Evolutionary conservation across 2,113 vertebrate species (phyloP).

Genomic region (Merops nubicus): DNA sequence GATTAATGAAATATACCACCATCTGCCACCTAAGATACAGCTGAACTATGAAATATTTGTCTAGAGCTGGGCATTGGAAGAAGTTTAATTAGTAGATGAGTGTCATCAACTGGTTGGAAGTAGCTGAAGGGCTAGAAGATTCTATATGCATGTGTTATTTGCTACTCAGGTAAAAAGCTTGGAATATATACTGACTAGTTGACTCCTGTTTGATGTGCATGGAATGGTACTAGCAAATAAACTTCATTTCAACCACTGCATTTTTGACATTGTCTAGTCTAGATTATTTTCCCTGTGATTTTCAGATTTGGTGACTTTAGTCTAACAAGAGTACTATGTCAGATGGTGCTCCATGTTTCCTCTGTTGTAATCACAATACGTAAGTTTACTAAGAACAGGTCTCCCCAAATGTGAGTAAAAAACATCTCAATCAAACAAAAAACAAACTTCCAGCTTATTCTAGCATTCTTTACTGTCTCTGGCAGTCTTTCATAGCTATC

Average conservation of each 20-base stretch:
- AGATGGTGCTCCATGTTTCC: not conserved
- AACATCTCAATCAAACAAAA: not conserved
- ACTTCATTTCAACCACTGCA: not conserved
- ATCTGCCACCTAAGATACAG: not conserved
- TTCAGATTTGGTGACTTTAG: not conserved
- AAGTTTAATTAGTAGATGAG: not conserved
- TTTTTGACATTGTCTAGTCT: not conserved
- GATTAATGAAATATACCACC: not conserved
- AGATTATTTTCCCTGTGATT: not conserved
- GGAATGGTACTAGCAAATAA: not conserved
- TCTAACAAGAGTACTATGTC: not conserved
- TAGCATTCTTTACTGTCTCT: not conserved
- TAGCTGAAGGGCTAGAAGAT: not conserved
- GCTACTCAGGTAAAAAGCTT: not conserved
- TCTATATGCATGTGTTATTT: not conserved
- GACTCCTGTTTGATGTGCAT: not conserved
- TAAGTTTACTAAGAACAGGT: not conserved
- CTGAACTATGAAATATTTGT: not conserved
- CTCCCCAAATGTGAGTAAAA: not conserved
- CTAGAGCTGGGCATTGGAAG: not conserved
- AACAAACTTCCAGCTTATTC: not conserved
- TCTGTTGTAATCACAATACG: not conserved
- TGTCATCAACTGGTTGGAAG: not conserved
- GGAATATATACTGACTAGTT: not conserved
- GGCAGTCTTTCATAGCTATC: not conserved